Evolutionary conservation across 1,140 invertebrate species (phyloP), one percentile per base, ranked within the genome.

Genomic region (Microplitis mediator): DNA sequence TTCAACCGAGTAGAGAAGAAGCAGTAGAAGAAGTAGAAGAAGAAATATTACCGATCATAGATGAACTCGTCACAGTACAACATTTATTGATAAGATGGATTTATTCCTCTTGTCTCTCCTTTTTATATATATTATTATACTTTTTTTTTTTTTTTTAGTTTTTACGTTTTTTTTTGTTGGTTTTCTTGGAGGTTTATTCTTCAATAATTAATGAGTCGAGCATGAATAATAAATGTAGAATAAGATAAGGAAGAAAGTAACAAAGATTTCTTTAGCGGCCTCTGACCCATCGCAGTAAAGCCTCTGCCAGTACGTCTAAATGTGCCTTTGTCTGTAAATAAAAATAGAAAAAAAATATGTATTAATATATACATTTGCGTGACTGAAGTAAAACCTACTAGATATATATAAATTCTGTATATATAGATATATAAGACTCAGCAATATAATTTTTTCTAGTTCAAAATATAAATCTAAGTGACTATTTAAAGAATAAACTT

Each of bases 281-380:
- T 87, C 95, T 90, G 79, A 95, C 95, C 95, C 95, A 97, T 84
- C 95, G 92, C 76, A 97, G 88, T 77, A 97, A 90, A 80, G 95
- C 95, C 86, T 97, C 95, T 58, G 95, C 95, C 82, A 97, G 87
- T 75, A 97, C 94, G 88, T 97, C 95, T 87, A 97, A 89, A 86
- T 97, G 95, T 77, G 95, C 95, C 87, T 97, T 97, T 80, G 95
- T 97, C 95, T 97, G 92, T 76, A 93, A 92, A 79, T 45, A 45
- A 45, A 45, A 45, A 45, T 45, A 45, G 39, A 45, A 45, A 45
- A 39, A 85, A 77, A 79, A 79, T 72, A 78, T 79, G 76, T 61
- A 68, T 56, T 66, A 9, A 50, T 52, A 50, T 13, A 23, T 23
- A 50, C 31, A 23, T 23, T 56, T 56, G 52, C n/a, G 16, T 56